Base-by-base conservation (phyloP, 2,797 vertebrate genomes). In the Margarornis squamiger region DNA sequence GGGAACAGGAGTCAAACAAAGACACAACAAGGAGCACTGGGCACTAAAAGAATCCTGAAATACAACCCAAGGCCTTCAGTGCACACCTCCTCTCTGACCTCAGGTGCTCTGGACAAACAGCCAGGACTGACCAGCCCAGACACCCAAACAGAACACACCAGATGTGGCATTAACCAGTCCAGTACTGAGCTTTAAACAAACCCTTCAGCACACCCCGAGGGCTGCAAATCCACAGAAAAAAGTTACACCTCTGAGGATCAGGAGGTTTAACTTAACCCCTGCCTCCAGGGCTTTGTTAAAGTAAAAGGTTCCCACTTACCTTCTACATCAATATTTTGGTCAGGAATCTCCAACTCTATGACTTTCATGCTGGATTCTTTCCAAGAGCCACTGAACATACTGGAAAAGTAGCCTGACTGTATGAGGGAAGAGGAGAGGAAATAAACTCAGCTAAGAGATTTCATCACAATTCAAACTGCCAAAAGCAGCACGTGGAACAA, bases 311-410 rank as follows among this genome's bases (percentile, higher is more conserved):
- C 43, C 54, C 57, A 18, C 88, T 98, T 94, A 99, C 99, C 99
- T 98, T 99, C 99, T 59, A 98, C 97, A 96, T 99, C 99, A 66
- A 99, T 99, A 95, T 99, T 99, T 97, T 99, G 99, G 96, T 99
- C 99, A 7, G 99, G 99, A 94, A 99, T 99, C 97, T 99, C 99
- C 97, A 99, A 80, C 96, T 98, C 98, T 90, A 99, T 99, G 92
- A 98, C 98, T 92, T 98, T 98, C 99, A 99, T 99, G 96, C 97
- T 99, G 27, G 99, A 99, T 96, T 99, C 99, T 93, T 98, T 99
- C 99, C 99, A 99, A 55, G 99, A 99, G 54, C 99, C 99, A 62
- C 99, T 99, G 98, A 99, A 99, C 99, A 99, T 99, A 96, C 99
- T 99, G 96, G 99, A 99, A 97, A 99, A 99, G 98, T 99, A 99